Evolutionary conservation across 2,113 vertebrate species (phyloP), one percentile per base, ranked within the genome.

Genomic region (Pituophis catenifer): DNA sequence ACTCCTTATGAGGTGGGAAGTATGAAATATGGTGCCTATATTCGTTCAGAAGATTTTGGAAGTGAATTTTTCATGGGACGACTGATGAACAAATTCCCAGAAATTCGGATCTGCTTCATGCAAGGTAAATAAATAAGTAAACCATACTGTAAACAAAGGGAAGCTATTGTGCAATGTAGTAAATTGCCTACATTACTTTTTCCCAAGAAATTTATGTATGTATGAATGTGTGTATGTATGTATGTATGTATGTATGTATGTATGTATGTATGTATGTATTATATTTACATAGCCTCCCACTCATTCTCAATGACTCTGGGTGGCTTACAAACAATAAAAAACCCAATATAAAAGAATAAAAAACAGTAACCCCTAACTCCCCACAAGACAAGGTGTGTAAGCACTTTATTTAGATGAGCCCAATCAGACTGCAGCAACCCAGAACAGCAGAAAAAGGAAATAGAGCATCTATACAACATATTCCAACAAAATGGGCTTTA

Each of bases 31-130:
- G 98, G 98, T 50, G 98, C 97, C 0, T 98, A 96, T 58, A 97
- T 98, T 86, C 95, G 10, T 0, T 91, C 97, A 55, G 97, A 98
- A 52, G 96, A 98, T 85, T 98, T 98, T 94, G 98, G 98, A 65
- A 98, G 98, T 50, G 96, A 98, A 17, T 98, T 98, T 96, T 98
- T 98, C 94, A 97, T 98, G 91, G 98, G 98, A 88, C 97, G 96
- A 54, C 70, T 98, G 93, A 94, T 98, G 89, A 98, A 98, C 95
- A 98, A 94, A 91, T 96, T 98, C 26, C 95, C 98, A 65, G 98
- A 98, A 94, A 93, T 95, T 50, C 97, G 97, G 1, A 96, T 98
- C 88, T 96, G 97, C 93, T 98, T 96, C 81, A 95, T 98, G 93
- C 95, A 98, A 93, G 98, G 98, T 98, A 96, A 88, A 89, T 38